Base-by-base conservation (phyloP, 2,797 vertebrate genomes). In the Acanthiza pusilla region DNA sequence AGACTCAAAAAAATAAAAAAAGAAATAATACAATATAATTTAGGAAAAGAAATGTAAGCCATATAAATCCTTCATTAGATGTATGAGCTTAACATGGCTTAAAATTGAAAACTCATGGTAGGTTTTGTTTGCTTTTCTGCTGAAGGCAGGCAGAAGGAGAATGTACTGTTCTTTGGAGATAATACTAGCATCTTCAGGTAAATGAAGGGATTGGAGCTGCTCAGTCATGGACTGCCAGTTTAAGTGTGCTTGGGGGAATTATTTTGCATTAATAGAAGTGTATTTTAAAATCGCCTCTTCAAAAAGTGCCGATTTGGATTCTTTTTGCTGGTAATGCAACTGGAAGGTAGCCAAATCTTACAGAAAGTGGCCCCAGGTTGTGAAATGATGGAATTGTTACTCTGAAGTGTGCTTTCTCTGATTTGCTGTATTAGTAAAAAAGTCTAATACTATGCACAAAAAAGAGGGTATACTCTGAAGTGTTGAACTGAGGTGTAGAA, bases 211-310 rank as follows among this genome's bases (percentile, higher is more conserved):
- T 84, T 4, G 1, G 72, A 89, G 68, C 57, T 76, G 48, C 55
- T 91, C 61, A 43, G 77, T 94, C 89, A 79, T 88, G 75, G 80
- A 73, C 81, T 7, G 0, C 73, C 73, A 92, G 76, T 89, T 93
- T 91, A 85, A 85, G 34, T n/a, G 5, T 82, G 42, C 87, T 88
- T 76, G 51, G 15, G 43, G 88, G 54, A 78, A 91, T 94, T 93
- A 78, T 67, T 95, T 58, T 88, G 30, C 12, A 13, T 94, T 93
- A 91, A 93, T 51, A 94, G 40, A 96, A 96, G 74, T 83, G n/a
- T 94, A 74, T 54, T 96, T 88, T 89, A 62, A 96, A 96, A 94
- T 80, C 58, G 77, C 40, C 48, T 88, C 70, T 96, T 86, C 45
- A 54, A 74, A 91, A 93, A 85, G 76, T 36, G 42, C 32, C 36